Conservation (phyloP, 2,113 vertebrate genomes). For the Uropsilus gracilis region DNA sequence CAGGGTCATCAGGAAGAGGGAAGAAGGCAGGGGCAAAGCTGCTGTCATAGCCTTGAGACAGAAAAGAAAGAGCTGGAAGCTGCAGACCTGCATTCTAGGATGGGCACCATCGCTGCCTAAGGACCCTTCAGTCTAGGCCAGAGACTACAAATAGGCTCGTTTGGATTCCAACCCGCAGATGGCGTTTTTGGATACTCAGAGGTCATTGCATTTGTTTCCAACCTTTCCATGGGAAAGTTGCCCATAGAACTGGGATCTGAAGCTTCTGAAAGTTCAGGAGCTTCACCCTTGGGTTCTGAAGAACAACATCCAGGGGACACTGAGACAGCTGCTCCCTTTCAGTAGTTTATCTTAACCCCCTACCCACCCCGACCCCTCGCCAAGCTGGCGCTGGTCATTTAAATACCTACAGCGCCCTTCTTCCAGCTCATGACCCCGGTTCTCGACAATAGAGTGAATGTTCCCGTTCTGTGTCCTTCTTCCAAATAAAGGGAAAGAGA, state of each 20-base stretch:
- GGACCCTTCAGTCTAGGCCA: not conserved
- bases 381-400: not conserved
- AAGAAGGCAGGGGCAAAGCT: not conserved
- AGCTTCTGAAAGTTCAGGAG: not conserved
- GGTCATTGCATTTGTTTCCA: not conserved
- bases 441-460: not conserved
- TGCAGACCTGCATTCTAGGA: no score
- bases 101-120: not conserved
- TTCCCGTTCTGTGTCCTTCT: not conserved
- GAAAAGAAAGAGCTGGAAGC: not conserved
- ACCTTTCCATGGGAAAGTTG: not conserved
- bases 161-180: not conserved
- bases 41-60: not conserved
- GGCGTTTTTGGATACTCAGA: not conserved
- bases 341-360: not conserved
- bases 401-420: not conserved
- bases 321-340: not conserved
- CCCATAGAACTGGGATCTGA: not conserved
- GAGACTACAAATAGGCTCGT: not conserved
- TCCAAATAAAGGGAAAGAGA: slow-evolving; percentile 30
- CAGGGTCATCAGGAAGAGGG: not conserved
- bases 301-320: not conserved
- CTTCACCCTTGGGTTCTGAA: not conserved
- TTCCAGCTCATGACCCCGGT: not conserved
- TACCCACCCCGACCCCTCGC: not conserved